Conservation (phyloP, 2,888 invertebrate genomes). For the Empis stercorea region DNA sequence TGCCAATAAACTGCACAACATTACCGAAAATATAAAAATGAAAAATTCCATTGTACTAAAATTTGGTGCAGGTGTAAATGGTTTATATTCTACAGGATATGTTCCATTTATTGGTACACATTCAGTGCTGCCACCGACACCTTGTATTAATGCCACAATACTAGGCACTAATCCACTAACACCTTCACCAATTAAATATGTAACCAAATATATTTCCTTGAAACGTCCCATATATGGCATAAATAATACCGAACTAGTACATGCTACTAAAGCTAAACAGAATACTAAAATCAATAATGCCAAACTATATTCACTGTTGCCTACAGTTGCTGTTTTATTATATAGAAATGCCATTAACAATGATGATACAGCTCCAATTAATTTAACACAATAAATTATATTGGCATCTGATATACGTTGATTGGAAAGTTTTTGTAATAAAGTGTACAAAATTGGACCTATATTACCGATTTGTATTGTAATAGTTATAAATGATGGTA, state of each 20-base stretch:
- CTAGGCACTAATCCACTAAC: conserved; percentile 62
- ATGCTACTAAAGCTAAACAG: conserved; percentile 46
- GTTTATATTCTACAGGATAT: conserved; percentile 23
- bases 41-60: conserved; percentile 49
- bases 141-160: conserved; percentile 55
- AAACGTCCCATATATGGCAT: conserved; percentile 61
- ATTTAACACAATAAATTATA: conserved; percentile 39
- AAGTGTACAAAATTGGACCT: conserved; percentile 52
- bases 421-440: conserved; percentile 31
- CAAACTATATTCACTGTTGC: conserved; percentile 37
- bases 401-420: conserved; percentile 30
- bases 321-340: conserved; percentile 38
- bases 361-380: conserved; percentile 38
- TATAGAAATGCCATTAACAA: conserved; percentile 41
- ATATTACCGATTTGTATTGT: conserved; percentile 63
- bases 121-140: conserved; percentile 47
- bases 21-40: conserved; percentile 43
- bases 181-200: conserved; percentile 63
- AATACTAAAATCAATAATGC: conserved; percentile 47
- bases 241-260: conserved; percentile 65
- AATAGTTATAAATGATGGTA: conserved; percentile 63
- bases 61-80: conserved; percentile 29
- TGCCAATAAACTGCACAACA: conserved; percentile 43
- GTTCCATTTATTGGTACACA: conserved; percentile 25
- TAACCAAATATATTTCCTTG: conserved; percentile 51